Evolutionary conservation across 2,797 vertebrate genomes (phyloP), one percentile per base, ranked within the genome.

Genomic region (Ibycter americanus): DNA sequence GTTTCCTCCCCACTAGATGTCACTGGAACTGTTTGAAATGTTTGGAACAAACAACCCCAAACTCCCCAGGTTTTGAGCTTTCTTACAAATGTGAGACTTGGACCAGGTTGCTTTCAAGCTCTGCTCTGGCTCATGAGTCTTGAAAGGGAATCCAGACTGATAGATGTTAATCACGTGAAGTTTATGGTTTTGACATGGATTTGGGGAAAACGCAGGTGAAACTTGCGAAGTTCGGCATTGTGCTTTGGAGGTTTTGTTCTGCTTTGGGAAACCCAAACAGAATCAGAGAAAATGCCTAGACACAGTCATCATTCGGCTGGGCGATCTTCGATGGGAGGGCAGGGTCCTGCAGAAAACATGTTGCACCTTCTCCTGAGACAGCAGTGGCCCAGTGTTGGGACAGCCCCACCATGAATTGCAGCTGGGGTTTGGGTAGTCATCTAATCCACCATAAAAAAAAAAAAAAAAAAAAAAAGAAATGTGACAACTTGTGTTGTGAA

Each of bases 1-100:
- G 94, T 93, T 91, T 97, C 95, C 82, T 97, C 95, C 94, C 97
- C 97, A 95, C 97, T 97, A 97, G 97, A 96, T 97, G 97, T 97
- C 97, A 97, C 97, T 97, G 96, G 93, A 97, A 97, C 97, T 97
- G 96, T 86, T 97, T 97, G 94, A 96, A 97, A 96, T 92, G 90
- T 96, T 95, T 94, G 87, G 92, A 96, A 72, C 42, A 85, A 96
- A 70, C 91, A 91, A 94, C 93, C 96, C 95, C 95, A 91, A 93
- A 86, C 79, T 96, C 51, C 34, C 29, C 74, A 68, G 51, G 63
- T 89, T 96, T 81, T 86, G 82, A 87, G 76, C 58, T 85, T 84
- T 92, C 54, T 87, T 81, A 13, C 32, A 68, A 92, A 38, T 2
- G 6, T 11, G 46, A 90, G 56, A 12, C 61, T 95, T 93, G 86